Evolutionary conservation across 2,888 invertebrate species (phyloP), one percentile per base, ranked within the genome.

Genomic region (Dryobota labecula): DNA sequence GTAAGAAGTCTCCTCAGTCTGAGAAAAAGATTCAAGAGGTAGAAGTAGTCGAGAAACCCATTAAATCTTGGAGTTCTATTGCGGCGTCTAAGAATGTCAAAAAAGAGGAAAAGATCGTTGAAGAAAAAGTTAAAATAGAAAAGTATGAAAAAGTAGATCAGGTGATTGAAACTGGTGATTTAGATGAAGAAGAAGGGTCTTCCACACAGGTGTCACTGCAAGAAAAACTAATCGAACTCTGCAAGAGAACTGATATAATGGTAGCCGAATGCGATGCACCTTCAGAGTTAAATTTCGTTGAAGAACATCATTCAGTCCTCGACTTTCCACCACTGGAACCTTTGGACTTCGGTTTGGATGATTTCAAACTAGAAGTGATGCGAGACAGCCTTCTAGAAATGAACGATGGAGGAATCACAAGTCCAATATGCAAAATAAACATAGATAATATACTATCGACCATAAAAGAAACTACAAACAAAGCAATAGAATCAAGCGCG

Each of bases 11-110:
- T 5, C 93, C 94, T 13, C 93, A 93, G 58, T 88, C 91, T 6
- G 71, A 91, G 18, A 89, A 88, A 86, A 77, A 85, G 63, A 66
- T 20, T 61, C 84, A 84, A 75, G 92, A 92, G 61, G 70, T 85
- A 5, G 80, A 84, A 72, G 72, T 87, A 24, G 73, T 84, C 43
- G 92, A 92, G 36, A 92, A 91, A 78, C 93, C 91, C 5, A 90
- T 92, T 38, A 95, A 95, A 88, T 96, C 96, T 20, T 97, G 96
- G 96, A 96, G 96, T 86, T 95, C 95, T 58, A 94, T 96, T 80
- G 96, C 96, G 53, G 95, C 96, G 4, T 89, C 92, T 27, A 94
- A 92, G 84, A 92, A 69, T 65, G 57, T 15, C 0, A 84, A 83
- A 56, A 80, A 74, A 73, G 84, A 84, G 15, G 84, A 84, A 41